A percentile compares a stretch with the other conserved stretches of the same genome.
These are phyloP conservation scores for Leptura quadrifasciata DNA, from an alignment of 2,888 invertebrate genomes.

Conservation along the genomic window DNA sequence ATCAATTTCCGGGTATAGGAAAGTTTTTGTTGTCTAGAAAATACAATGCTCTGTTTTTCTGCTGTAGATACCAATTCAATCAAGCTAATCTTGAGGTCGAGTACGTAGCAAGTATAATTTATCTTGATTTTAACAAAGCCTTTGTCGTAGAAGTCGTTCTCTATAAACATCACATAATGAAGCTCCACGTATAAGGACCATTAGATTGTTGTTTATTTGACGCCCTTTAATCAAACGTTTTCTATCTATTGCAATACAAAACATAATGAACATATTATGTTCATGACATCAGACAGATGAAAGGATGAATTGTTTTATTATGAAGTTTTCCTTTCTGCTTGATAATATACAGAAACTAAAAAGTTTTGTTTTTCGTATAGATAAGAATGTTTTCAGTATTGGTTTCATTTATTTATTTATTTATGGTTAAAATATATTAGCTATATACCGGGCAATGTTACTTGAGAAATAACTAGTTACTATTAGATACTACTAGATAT, in stretches of 20 bases:
- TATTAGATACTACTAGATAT: too few relatives aligned
- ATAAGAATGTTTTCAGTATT: too few relatives aligned
- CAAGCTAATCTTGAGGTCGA: slow-evolving; percentile 26
- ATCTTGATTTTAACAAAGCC: slow-evolving; percentile 39
- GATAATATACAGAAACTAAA: too few relatives aligned
- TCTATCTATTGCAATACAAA: slow-evolving; percentile 4
- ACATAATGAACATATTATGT: slow-evolving; percentile 22
- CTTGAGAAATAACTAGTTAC: too few relatives aligned
- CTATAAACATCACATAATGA: slow-evolving; percentile 31
- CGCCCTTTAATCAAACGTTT: slow-evolving; percentile 34
- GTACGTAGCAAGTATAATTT: slow-evolving; percentile 30
- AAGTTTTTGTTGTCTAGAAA: slow-evolving; percentile 17
- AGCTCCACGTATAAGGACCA: slow-evolving; percentile 20
- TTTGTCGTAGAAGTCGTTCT: slow-evolving; percentile 22
- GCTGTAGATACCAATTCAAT: slow-evolving; percentile 24
- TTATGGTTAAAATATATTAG: too few relatives aligned
- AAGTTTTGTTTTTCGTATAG: too few relatives aligned
- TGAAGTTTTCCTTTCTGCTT: neutral
- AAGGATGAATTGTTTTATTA: neutral
- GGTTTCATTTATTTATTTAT: too few relatives aligned
- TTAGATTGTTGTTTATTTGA: slow-evolving; percentile 24
- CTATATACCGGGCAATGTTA: too few relatives aligned
- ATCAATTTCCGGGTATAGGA: slow-evolving; percentile 2
- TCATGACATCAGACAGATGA: neutral
- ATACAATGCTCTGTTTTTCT: slow-evolving; percentile 24